A percentile compares a stretch with the other conserved stretches of the same genome.
These are phyloP conservation scores for Corythornis vintsioides DNA, from an alignment of 2,113 vertebrate genomes.

Conservation along the genomic window DNA sequence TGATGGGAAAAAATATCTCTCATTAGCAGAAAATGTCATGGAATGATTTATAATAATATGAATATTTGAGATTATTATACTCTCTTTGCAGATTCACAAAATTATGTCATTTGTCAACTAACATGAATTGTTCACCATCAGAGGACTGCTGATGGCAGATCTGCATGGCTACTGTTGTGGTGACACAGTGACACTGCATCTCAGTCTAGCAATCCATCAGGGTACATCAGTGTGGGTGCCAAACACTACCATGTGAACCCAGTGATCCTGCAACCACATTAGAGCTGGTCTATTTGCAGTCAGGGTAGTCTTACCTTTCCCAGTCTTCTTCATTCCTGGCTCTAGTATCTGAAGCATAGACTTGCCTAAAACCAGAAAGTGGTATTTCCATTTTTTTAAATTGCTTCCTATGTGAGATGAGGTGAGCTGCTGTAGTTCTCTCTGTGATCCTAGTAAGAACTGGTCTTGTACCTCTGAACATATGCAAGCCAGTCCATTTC, in stretches of 20 bases:
- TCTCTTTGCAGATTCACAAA: not conserved
- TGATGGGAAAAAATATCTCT: not conserved
- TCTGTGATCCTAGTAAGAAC: not conserved
- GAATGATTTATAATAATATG: not conserved
- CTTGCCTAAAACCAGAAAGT: not conserved
- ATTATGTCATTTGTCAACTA: not conserved
- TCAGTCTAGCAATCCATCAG: not conserved
- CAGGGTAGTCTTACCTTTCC: not conserved
- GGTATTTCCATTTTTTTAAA: not conserved
- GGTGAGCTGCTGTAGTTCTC: not conserved
- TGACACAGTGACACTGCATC: not conserved
- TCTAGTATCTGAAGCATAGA: not conserved
- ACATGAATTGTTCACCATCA: not conserved
- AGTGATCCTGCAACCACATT: not conserved
- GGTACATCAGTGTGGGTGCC: fast-evolving
- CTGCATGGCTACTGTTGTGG: not conserved
- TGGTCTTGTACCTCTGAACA: not conserved
- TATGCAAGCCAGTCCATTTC: not conserved
- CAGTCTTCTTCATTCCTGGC: not conserved
- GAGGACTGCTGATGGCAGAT: not conserved
- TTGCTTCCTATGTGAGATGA: too few relatives aligned
- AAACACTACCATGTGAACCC: fast-evolving
- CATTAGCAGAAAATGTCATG: not conserved
- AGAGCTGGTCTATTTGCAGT: not conserved
- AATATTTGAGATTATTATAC: not conserved